phyloP scores from a whole-genome alignment of 2,888 invertebrate species.

The Andrena flavipes region DNA sequence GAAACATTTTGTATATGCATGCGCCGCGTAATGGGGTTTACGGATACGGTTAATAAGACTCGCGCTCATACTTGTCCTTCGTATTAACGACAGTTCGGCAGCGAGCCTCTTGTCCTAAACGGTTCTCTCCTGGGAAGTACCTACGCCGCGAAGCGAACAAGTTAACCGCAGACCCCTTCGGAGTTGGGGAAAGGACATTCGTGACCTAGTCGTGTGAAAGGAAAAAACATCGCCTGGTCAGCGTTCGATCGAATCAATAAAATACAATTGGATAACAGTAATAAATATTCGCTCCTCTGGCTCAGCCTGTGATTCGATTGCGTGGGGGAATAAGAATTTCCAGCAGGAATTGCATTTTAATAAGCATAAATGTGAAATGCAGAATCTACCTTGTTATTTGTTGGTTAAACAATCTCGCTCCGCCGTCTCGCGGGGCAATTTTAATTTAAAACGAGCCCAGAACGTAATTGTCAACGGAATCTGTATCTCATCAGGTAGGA shows the following conservation, averaged over 20 bases:
- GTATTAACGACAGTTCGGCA: neutral
- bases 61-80: neutral
- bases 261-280: slow-evolving; percentile 12
- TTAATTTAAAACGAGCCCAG: slow-evolving; percentile 6
- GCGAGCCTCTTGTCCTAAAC: neutral
- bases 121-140: too few relatives aligned
- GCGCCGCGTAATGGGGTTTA: neutral
- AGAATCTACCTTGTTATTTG: neutral
- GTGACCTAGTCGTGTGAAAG: neutral
- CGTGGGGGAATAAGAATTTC: neutral
- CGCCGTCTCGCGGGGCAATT: neutral
- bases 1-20: slow-evolving; percentile 9
- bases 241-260: neutral
- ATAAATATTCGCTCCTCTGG: slow-evolving; percentile 2
- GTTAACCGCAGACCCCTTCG: neutral
- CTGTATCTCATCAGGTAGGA: slow-evolving; percentile 18
- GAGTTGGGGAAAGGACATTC: slow-evolving; percentile 1
- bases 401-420: neutral
- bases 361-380: neutral
- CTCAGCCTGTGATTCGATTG: neutral
- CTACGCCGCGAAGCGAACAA: too few relatives aligned
- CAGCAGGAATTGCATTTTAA: neutral
- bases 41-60: neutral
- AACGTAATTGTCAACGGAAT: slow-evolving; percentile 28
- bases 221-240: neutral